Evolutionary conservation across 2,888 invertebrate species (phyloP), one percentile per base, ranked within the genome.

Genomic region (Acronicta psi): DNA sequence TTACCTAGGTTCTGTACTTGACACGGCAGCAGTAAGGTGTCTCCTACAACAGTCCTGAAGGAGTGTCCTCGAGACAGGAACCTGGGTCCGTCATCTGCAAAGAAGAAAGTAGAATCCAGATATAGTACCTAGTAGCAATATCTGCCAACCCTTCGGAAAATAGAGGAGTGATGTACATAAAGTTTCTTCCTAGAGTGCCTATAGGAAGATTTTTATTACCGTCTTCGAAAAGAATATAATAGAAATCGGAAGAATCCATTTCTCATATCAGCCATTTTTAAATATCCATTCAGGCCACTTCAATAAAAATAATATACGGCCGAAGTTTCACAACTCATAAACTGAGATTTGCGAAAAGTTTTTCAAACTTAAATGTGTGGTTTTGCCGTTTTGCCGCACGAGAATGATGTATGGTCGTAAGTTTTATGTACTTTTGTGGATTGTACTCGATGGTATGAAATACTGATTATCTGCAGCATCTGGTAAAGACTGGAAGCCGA

Each of bases 1-100:
- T 95, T 88, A 97, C 97, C 97, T 75, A 97, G 92, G 86, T 97
- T 96, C 84, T 97, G 97, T 11, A 97, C 97, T 89, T 97, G 97
- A 77, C 97, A 97, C 9, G 97, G 97, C 58, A 97, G 89, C 45
- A 96, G 95, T 47, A 97, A 94, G 0, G 97, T 97, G 84, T 97
- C 97, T 6, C 97, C 97, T 1, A 96, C 96, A 43, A 97, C 96
- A 0, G 96, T 97, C 72, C 97, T 94, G 90, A 96, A 97, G 8
- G 96, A 96, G 83, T 97, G 97, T 0, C 97, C 96, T 20, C 96
- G 94, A 0, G 97, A 96, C 69, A 97, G 87, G 84, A 97, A 97
- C 80, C 96, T 94, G 0, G 97, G 97, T 0, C 95, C 95, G 37
- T 94, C 94, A 70, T 94, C 94, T 94, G 90, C 0, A 80, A 86